Evolutionary conservation across 2,888 invertebrate species (phyloP).

Genomic region (Lacanobia wlatinum): DNA sequence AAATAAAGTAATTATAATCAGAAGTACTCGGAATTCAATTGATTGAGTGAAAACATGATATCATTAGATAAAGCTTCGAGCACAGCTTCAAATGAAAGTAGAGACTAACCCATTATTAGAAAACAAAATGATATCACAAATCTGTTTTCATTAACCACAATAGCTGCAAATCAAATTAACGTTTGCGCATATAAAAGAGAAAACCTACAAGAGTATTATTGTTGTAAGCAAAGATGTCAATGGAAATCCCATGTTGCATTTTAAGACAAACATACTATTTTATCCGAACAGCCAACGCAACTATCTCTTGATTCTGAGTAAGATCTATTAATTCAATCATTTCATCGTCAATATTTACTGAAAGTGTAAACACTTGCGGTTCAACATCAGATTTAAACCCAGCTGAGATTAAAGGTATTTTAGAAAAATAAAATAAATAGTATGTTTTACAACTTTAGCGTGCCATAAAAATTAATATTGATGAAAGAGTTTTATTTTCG

Average conservation of each 20-base stretch:
- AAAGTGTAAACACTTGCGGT: conserved; percentile 40
- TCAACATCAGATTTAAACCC: conserved; percentile 34
- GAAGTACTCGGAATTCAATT: not conserved
- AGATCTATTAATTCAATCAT: conserved; percentile 45
- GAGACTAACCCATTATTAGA: not conserved
- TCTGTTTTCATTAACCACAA: conserved; percentile 2
- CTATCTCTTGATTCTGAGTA: conserved; percentile 24
- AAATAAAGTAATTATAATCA: conserved; percentile 2
- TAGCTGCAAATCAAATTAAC: not conserved
- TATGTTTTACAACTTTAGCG: conserved; percentile 46
- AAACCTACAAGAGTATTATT: conserved; percentile 6
- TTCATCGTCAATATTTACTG: conserved; percentile 50
- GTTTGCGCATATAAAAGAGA: conserved; percentile 14
- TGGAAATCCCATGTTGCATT: conserved; percentile 33
- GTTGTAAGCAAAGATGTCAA: conserved; percentile 24
- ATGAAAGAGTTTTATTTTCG: conserved; percentile 60
- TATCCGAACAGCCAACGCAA: conserved; percentile 7
- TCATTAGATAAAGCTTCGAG: not conserved
- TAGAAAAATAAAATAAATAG: conserved; percentile 49
- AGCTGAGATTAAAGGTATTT: conserved; percentile 61
- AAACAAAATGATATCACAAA: conserved; percentile 13
- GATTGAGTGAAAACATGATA: not conserved
- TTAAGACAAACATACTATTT: conserved; percentile 15
- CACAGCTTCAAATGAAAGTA: not conserved
- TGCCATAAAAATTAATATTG: conserved; percentile 52